Evolutionary conservation across 2,113 vertebrate species (phyloP).

Genomic region (Eleginops maclovinus): DNA sequence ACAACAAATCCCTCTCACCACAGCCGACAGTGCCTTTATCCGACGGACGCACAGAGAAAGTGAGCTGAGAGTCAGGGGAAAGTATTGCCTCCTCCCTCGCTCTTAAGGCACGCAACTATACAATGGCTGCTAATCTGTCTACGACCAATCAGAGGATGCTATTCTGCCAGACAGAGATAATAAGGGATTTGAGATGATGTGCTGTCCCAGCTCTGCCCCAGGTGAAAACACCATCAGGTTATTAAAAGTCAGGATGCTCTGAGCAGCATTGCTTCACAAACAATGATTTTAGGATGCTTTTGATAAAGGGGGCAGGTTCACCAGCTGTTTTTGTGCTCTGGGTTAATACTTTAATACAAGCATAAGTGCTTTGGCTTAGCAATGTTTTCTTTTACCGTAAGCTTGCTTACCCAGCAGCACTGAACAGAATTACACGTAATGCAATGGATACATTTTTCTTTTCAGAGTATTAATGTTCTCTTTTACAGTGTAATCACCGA

Average conservation of each 20-base stretch:
- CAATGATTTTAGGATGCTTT: background rate
- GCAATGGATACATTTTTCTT: background rate
- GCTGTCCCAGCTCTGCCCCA: slow-evolving; percentile 26
- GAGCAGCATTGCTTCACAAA: too few relatives aligned
- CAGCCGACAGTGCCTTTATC: slow-evolving; percentile 47
- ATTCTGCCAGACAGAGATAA: slow-evolving; percentile 33
- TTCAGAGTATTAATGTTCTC: slow-evolving; percentile 1
- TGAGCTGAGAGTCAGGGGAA: slow-evolving; percentile 60
- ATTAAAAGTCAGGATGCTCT: slow-evolving; percentile 26
- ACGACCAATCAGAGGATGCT: slow-evolving; percentile 64
- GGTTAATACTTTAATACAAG: slow-evolving; percentile 58
- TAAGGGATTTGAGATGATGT: slow-evolving; percentile 45
- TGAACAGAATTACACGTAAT: slow-evolving; percentile 24
- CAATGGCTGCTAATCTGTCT: slow-evolving; percentile 67
- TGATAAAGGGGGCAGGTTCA: background rate
- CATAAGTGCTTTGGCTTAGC: slow-evolving; percentile 56
- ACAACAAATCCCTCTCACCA: slow-evolving; percentile 58
- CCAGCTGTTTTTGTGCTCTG: slow-evolving; percentile 43
- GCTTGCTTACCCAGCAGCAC: slow-evolving; percentile 29
- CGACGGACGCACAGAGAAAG: slow-evolving; percentile 35
- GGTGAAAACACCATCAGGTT: slow-evolving; percentile 55
- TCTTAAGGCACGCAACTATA: slow-evolving; percentile 48
- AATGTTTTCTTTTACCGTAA: slow-evolving; percentile 47
- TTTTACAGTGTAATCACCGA: background rate
- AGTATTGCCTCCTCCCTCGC: slow-evolving; percentile 48